These are phyloP conservation scores for Stercorarius parasiticus DNA, from an alignment of 2,113 vertebrate species.

Conservation along the genomic window DNA sequence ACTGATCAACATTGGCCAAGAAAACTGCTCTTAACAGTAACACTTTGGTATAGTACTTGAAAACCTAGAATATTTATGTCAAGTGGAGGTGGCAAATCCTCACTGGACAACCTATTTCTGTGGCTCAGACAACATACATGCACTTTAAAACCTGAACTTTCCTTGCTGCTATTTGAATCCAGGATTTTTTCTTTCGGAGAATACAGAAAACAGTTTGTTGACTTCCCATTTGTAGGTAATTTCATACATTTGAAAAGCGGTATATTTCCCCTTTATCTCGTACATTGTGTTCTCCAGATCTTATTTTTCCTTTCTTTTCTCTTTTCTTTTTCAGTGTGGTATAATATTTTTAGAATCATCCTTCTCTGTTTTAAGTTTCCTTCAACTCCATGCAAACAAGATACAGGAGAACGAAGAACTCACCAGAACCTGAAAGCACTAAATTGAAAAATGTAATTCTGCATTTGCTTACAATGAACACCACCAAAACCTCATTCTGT, in stretches of 20 bases:
- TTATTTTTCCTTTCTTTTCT: neutral
- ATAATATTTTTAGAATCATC: neutral
- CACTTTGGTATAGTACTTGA: neutral
- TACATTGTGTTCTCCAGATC: neutral
- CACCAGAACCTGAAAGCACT: neutral
- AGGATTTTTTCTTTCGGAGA: neutral
- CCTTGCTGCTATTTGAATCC: neutral
- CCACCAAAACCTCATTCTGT: neutral
- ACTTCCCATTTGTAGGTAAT: neutral
- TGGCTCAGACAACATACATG: neutral
- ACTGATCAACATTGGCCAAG: accelerated
- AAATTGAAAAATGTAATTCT: neutral
- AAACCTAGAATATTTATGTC: neutral
- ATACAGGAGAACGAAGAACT: neutral
- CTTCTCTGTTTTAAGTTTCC: neutral
- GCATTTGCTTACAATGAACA: neutral
- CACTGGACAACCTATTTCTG: neutral
- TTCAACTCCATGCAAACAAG: neutral
- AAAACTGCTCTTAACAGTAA: neutral
- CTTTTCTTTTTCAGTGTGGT: neutral
- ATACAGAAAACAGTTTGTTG: neutral
- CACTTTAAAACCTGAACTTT: neutral
- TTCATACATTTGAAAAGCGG: neutral
- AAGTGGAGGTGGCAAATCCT: neutral
- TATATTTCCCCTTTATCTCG: neutral